These are phyloP conservation scores for Pollenia griseotomentosa DNA, from an alignment of 2,888 invertebrate genomes.

Conservation along the genomic window DNA sequence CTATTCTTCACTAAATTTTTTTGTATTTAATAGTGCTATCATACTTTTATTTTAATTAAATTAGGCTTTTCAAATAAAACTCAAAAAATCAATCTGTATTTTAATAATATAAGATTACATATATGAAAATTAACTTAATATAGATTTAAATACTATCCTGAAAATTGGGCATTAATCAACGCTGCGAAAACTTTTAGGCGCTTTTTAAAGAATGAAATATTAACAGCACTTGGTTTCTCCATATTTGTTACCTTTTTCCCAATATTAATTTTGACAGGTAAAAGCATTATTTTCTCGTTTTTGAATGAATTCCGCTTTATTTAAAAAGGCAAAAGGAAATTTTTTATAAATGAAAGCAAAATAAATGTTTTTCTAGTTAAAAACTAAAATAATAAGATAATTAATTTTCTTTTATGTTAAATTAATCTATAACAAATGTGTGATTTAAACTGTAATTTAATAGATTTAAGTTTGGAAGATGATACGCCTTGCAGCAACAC, in stretches of 20 bases:
- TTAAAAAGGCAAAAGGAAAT: neutral
- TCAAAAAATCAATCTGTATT: too few species aligned
- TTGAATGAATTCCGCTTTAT: constrained; percentile 39
- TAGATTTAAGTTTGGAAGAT: constrained; percentile 76
- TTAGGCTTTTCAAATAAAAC: too few species aligned
- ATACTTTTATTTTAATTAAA: too few species aligned
- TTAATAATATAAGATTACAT: too few species aligned
- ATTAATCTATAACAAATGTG: constrained; percentile 64
- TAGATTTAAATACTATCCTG: too few species aligned
- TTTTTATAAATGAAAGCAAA: neutral
- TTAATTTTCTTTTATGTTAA: neutral
- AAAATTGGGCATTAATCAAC: too few species aligned
- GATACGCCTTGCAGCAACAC: constrained; percentile 24
- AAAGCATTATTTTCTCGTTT: constrained; percentile 23
- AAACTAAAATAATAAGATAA: neutral
- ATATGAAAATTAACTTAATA: too few species aligned
- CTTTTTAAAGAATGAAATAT: neutral
- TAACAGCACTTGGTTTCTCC: constrained; percentile 6
- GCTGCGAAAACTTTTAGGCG: neutral
- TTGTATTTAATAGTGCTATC: too few species aligned
- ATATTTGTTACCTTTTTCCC: constrained; percentile 42
- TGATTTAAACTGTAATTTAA: constrained; percentile 74
- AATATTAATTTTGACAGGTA: constrained; percentile 41
- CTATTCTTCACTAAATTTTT: too few species aligned
- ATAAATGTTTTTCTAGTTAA: neutral